phyloP scores from a whole-genome alignment of 2,113 vertebrate genomes.

The Alexandromys fortis region DNA sequence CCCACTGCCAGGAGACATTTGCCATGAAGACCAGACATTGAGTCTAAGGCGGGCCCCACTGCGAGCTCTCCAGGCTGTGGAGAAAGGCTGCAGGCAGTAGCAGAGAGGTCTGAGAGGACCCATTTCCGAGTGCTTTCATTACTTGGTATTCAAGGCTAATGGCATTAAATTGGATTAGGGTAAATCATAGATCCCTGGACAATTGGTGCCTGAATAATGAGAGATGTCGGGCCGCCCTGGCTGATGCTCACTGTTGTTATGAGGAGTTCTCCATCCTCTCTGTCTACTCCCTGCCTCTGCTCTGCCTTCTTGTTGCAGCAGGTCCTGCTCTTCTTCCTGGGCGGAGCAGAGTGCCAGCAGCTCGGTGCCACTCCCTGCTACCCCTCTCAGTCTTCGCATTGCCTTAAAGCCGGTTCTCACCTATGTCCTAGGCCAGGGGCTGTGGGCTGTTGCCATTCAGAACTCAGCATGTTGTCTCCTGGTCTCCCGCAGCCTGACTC shows the following conservation, averaged over 20 bases:
- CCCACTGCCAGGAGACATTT: background rate
- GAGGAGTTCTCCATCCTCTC: background rate
- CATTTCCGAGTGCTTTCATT: slow-evolving; percentile 46
- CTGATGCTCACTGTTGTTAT: background rate
- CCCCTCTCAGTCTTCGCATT: too few relatives aligned
- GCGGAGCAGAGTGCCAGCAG: too few relatives aligned
- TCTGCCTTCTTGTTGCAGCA: background rate
- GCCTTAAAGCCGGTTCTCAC: background rate
- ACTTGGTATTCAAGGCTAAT: slow-evolving; percentile 69
- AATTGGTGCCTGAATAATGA: slow-evolving; percentile 42
- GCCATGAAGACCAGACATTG: background rate
- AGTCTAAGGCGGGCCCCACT: background rate
- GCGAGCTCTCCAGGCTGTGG: background rate
- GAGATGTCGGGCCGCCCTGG: background rate
- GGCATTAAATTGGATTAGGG: slow-evolving; percentile 63
- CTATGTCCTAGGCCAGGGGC: background rate
- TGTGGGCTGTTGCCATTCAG: background rate
- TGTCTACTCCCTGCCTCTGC: background rate
- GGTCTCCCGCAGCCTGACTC: background rate
- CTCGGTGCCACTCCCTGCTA: accelerated
- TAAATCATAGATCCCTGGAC: slow-evolving; percentile 43
- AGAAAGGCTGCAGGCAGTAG: background rate
- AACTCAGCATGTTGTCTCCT: background rate
- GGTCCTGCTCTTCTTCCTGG: too few relatives aligned
- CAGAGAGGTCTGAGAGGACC: background rate